A percentile compares a stretch with the other conserved stretches of the same genome.
These are phyloP conservation scores for Tursiops truncatus DNA, from an alignment of 2,113 vertebrate species.

Conservation along the genomic window DNA sequence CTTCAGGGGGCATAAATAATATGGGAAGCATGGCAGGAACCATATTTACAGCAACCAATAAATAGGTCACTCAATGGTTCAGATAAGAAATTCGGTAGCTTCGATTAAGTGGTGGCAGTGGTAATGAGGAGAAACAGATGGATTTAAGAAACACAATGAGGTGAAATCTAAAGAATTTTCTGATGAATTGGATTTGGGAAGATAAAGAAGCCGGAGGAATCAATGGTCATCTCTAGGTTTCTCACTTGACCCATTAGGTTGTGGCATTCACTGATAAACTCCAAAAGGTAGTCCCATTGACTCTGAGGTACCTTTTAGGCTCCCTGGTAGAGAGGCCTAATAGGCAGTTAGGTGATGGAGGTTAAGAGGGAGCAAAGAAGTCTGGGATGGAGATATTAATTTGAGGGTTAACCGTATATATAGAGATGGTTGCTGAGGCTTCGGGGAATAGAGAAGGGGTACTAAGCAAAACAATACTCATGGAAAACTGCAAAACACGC, in stretches of 20 bases:
- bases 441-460: not conserved
- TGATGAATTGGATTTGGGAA: not conserved
- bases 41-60: not conserved
- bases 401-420: not conserved
- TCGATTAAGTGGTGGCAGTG: not conserved
- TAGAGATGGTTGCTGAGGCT: not conserved
- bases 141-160: not conserved
- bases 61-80: not conserved
- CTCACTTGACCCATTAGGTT: not conserved
- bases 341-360: no score
- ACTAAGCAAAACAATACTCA: not conserved
- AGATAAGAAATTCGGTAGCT: not conserved
- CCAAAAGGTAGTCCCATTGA: not conserved
- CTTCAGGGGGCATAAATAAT: not conserved
- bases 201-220: not conserved
- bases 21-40: not conserved
- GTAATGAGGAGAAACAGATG: not conserved
- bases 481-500: not conserved
- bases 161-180: not conserved
- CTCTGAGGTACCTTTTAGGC: not conserved
- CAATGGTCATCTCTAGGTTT: not conserved
- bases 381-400: not conserved
- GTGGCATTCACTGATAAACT: not conserved
- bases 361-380: not conserved
- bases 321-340: not conserved